phyloP scores from a whole-genome alignment of 1,140 invertebrate genomes.

The Argopecten irradians region DNA sequence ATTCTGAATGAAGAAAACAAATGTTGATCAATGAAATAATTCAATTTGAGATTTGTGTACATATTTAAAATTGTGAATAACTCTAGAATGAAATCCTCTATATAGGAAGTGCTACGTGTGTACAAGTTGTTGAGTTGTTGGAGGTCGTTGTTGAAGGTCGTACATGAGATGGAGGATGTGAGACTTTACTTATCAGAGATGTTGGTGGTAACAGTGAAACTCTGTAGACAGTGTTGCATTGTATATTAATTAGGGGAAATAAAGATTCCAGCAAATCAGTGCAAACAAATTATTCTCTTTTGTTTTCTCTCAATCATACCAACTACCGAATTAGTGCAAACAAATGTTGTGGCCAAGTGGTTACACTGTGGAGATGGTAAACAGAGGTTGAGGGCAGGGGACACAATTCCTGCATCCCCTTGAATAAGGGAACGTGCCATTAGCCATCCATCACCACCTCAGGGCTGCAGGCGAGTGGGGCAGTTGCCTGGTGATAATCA shows the following conservation, averaged over 20 bases:
- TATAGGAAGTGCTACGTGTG: neutral
- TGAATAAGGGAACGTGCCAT: too few species aligned
- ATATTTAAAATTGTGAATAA: neutral
- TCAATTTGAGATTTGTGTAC: neutral
- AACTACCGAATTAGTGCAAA: too few species aligned
- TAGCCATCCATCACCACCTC: too few species aligned
- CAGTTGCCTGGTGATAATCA: too few species aligned
- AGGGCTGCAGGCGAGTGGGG: too few species aligned
- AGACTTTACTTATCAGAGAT: slow-evolving; percentile 7
- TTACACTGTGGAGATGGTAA: too few species aligned
- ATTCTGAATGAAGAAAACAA: neutral
- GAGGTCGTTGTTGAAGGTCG: neutral
- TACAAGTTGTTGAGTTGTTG: neutral
- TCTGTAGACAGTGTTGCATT: slow-evolving; percentile 12
- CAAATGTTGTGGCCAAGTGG: too few species aligned
- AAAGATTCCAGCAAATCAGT: slow-evolving; percentile 21
- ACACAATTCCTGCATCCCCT: too few species aligned
- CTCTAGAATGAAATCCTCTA: neutral
- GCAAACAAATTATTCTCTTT: neutral
- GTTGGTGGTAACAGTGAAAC: slow-evolving; percentile 20
- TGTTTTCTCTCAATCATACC: neutral
- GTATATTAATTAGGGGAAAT: slow-evolving; percentile 23
- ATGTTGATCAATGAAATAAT: neutral
- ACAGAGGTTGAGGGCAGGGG: too few species aligned
- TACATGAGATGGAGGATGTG: neutral